Evolutionary conservation across 2,888 invertebrate genomes (phyloP).

Genomic region (Caradrina clavipalpis): DNA sequence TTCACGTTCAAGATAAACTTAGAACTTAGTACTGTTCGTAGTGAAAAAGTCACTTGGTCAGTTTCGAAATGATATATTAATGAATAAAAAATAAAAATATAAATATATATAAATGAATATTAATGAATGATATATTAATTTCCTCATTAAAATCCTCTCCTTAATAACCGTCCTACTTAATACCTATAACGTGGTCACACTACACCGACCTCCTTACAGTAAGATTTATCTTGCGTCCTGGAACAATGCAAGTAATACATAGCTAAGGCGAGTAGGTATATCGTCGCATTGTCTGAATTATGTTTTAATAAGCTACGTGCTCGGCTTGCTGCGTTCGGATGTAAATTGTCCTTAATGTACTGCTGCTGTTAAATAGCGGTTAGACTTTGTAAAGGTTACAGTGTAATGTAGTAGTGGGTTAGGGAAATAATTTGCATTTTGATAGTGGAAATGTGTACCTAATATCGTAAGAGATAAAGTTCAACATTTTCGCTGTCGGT

Average conservation of each 20-base stretch:
- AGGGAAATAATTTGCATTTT: background rate
- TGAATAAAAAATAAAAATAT: too few relatives aligned
- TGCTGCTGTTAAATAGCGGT: conserved; percentile 21
- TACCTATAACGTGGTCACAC: conserved; percentile 26
- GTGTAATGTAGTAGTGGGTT: background rate
- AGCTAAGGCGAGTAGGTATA: conserved; percentile 17
- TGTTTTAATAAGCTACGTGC: conserved; percentile 61
- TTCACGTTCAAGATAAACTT: too few relatives aligned
- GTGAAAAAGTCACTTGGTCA: too few relatives aligned
- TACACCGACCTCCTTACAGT: conserved; percentile 56
- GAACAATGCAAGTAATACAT: conserved; percentile 68
- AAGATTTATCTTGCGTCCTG: conserved; percentile 71
- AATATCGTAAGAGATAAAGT: too few relatives aligned
- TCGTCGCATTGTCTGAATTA: conserved; percentile 61
- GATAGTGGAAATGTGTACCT: too few relatives aligned
- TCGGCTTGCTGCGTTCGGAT: conserved; percentile 31
- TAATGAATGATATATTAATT: too few relatives aligned
- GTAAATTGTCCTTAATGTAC: conserved; percentile 42
- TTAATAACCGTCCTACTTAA: conserved; percentile 10
- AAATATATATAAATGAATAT: too few relatives aligned
- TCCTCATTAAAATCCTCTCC: background rate
- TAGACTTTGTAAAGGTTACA: conserved; percentile 8
- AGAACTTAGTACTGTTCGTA: too few relatives aligned
- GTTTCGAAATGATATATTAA: too few relatives aligned
- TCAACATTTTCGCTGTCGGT: too few relatives aligned